Conservation (phyloP, 2,113 vertebrate species). For the Dipodomys stephensi region DNA sequence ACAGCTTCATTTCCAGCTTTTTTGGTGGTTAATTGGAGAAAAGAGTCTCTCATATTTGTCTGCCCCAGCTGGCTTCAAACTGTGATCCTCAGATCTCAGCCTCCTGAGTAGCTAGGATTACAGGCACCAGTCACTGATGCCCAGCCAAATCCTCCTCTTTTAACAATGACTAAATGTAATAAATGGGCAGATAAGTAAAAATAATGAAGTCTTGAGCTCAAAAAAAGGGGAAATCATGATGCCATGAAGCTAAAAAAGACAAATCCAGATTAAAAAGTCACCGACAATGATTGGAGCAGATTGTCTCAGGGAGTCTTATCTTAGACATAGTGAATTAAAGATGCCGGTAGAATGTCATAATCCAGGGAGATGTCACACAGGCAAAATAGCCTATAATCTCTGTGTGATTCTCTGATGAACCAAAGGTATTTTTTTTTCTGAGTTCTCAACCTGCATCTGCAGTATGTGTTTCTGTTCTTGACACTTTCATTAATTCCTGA, state of each 20-base stretch:
- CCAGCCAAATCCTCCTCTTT: not conserved
- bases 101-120: too few relatives aligned
- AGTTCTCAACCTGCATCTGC: constrained; percentile 8
- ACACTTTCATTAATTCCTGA: constrained; percentile 22
- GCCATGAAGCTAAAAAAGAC: constrained; percentile 14
- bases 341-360: not conserved
- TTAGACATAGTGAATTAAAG: not conserved
- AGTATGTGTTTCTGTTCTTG: constrained; percentile 3
- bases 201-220: not conserved
- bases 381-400: not conserved
- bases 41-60: too few relatives aligned
- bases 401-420: constrained; percentile 13
- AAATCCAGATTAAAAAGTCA: constrained; percentile 16
- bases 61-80: too few relatives aligned
- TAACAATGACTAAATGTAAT: not conserved
- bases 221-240: not conserved
- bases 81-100: too few relatives aligned
- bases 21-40: too few relatives aligned
- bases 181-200: not conserved
- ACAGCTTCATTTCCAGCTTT: too few relatives aligned
- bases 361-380: not conserved
- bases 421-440: not conserved
- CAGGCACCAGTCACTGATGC: too few relatives aligned
- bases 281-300: not conserved
- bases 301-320: not conserved